Evolutionary conservation across 2,888 invertebrate genomes (phyloP), one percentile per base, ranked within the genome.

Genomic region (Gandaritis pyraliata): DNA sequence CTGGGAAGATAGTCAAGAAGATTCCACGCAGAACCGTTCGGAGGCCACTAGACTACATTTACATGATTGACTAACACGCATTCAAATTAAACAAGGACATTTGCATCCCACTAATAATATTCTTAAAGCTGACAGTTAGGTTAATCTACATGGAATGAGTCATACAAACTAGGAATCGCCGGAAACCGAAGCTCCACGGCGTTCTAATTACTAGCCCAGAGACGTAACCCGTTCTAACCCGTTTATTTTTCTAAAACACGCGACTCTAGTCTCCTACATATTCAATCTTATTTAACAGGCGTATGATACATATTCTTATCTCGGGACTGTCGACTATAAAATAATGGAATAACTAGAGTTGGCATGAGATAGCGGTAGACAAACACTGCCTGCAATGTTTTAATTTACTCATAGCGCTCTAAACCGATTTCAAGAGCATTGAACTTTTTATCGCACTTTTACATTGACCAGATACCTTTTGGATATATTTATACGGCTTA

Each of bases 121-220:
- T 70, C 68, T 70, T 71, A 72, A 74, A 67, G 61, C 61, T 66
- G 64, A 70, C 69, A 63, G 71, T 72, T 74, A 73, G 73, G 74
- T 81, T 82, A 86, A 70, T 65, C 72, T 43, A 45, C 38, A 75
- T 69, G 61, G 69, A 64, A 66, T 67, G 65, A 62, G 61, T 68
- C 70, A 75, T 69, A 71, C 75, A 73, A 72, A 71, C 74, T 69
- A 67, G 66, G 77, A 76, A 78, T 76, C 76, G 69, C 81, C 84
- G 89, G 89, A 90, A 88, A 83, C 78, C 75, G 77, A 79, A 64
- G 78, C 75, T 51, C 48, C 36, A 57, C 33, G 72, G 74, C 64
- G 72, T 66, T 48, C 13, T 83, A 79, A 81, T 80, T 75, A 82
- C 77, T 73, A 72, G 70, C 70, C 72, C 65, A 75, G 48, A 54